Percentiles rank a stretch among this genome's conserved stretches.
phyloP scores from a whole-genome alignment of 2,888 invertebrate genomes.

The Cryptophagus acutangulus region DNA sequence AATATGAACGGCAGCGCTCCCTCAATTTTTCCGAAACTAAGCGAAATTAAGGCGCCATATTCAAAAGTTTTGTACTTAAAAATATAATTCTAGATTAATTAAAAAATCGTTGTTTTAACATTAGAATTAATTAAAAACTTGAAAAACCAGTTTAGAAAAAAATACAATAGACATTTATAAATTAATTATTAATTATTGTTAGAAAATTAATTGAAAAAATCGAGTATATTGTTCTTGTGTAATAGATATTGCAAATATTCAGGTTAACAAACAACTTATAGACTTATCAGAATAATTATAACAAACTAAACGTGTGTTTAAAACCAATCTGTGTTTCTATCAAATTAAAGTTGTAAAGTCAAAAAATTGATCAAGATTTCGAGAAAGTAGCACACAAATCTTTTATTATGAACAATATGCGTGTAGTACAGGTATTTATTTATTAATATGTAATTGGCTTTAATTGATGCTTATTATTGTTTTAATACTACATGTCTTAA shows the following conservation, averaged over 20 bases:
- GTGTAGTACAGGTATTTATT: conserved; percentile 2
- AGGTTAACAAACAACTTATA: conserved; percentile 19
- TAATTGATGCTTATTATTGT: conserved; percentile 1
- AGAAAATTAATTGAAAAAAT: no score
- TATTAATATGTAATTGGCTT: background rate
- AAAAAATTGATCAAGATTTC: background rate
- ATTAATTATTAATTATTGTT: no score
- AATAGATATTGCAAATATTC: conserved; percentile 15
- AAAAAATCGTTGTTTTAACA: no score
- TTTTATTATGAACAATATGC: conserved; percentile 3
- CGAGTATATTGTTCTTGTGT: conserved; percentile 15
- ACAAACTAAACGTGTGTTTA: background rate
- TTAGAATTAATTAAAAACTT: no score
- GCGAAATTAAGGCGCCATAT: no score
- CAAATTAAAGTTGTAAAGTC: background rate
- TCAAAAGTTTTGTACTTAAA: no score
- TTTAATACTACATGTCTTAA: background rate
- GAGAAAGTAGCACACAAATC: conserved; percentile 8
- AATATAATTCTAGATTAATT: no score
- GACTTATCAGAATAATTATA: conserved; percentile 19
- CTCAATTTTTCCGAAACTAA: no score
- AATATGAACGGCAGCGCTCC: no score
- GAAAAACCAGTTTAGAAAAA: no score
- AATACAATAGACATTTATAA: no score
- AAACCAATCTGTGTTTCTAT: background rate